Conservation (phyloP, 2,797 vertebrate genomes). For the Carduelis carduelis region DNA sequence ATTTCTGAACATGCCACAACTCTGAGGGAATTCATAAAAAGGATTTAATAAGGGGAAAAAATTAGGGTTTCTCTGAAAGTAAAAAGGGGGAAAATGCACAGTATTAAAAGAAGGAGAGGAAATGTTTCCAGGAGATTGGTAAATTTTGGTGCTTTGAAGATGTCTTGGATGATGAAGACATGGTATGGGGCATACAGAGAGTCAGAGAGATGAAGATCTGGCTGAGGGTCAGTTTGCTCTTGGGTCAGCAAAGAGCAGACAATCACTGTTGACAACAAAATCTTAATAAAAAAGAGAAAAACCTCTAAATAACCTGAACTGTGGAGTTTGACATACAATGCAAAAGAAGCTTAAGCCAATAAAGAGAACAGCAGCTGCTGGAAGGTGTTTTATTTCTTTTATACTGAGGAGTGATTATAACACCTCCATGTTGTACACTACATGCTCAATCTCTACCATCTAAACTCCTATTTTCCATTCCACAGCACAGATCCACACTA, state of each 20-base stretch:
- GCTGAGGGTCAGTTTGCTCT: neutral
- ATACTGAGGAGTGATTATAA: neutral
- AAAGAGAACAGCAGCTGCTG: neutral
- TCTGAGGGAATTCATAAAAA: neutral
- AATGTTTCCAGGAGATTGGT: neutral
- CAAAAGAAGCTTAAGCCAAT: neutral
- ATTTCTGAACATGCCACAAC: neutral
- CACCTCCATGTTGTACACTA: neutral
- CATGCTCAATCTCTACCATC: neutral
- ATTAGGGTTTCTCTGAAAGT: neutral
- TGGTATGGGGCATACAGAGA: neutral
- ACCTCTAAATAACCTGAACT: neutral
- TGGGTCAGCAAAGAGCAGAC: neutral
- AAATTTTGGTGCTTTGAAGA: neutral
- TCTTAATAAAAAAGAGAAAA: neutral
- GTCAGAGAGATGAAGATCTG: neutral
- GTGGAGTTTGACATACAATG: neutral
- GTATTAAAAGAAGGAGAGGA: neutral
- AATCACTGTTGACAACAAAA: neutral
- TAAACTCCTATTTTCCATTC: neutral
- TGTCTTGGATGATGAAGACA: neutral
- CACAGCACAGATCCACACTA: neutral
- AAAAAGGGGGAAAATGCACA: rapidly evolving
- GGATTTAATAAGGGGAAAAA: neutral
- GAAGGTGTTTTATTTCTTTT: neutral